Evolutionary conservation across 92 coral and sea anemone genomes (phyloP), one percentile per base, ranked within the genome.

Genomic region (Heteractis magnifica): DNA sequence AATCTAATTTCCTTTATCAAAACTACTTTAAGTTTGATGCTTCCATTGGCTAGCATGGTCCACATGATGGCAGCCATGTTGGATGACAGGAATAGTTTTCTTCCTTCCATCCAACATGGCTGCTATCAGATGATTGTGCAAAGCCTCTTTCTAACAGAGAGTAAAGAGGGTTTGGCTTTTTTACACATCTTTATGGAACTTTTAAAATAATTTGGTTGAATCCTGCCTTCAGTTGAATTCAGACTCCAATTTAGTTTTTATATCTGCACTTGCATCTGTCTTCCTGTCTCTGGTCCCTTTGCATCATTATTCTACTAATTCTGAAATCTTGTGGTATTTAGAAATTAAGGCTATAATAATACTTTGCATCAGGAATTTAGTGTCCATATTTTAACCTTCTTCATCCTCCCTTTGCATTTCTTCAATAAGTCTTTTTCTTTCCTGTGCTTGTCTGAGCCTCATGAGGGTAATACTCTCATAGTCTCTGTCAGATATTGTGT

Each of bases 401-500:
- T 49, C 76, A 77, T 76, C 99, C 52, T 94, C 95, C 23, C 87
- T 91, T 50, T 91, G 91, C 90, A 96, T 86, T 83, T 94, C 93
- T 83, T 83, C 95, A 5, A 93, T 92, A 55, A 96, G 68, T 73
- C 97, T 81, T 87, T 94, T 96, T 73, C 99, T 87, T 73, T 96
- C 99, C 84, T 96, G 93, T 75, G 95, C 95, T 84, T 96, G 99
- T 49, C 98, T 92, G 62, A 96, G 86, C 90, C 92, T 94, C 95
- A 95, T 94, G 72, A 96, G 90, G 34, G 94, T 94, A 44, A 96
- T 80, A 65, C 91, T 92, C 80, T 96, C 99, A 84, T 87, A 96
- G 86, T 96, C 99, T 82, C 86, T 87, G 78, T 85, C 60, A 0
- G 83, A 80, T 65, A 77, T 75, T 16, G 81, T 87, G 80, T 85